Conservation (phyloP, 1,140 invertebrate species). For the Bombus terrestris region DNA sequence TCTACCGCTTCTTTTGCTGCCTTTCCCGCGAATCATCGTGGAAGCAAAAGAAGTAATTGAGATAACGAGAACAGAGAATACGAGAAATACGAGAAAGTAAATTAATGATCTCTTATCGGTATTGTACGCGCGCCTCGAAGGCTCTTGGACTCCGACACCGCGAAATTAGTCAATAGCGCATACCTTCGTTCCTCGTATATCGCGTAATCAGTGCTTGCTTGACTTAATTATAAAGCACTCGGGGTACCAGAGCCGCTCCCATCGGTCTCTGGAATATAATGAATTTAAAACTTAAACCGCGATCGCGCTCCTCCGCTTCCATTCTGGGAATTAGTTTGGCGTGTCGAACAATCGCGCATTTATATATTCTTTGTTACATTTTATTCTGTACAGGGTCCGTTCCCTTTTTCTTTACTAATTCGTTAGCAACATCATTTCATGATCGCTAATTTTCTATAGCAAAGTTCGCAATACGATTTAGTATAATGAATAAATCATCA, state of each 20-base stretch:
- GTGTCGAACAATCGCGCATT: not conserved
- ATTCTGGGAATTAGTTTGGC: constrained; percentile 13
- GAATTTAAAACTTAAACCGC: constrained; percentile 23
- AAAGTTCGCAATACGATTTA: too few relatives aligned
- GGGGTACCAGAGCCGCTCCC: not conserved
- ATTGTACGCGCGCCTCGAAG: constrained; percentile 48
- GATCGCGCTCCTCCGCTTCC: not conserved
- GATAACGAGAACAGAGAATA: constrained; percentile 49
- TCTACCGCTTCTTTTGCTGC: not conserved
- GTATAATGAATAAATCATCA: too few relatives aligned
- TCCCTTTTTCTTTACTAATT: not conserved
- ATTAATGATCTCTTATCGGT: constrained; percentile 62
- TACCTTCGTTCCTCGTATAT: constrained; percentile 35
- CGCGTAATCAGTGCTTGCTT: constrained; percentile 50
- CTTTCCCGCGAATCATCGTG: not conserved
- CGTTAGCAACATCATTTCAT: not conserved
- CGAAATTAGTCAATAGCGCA: constrained; percentile 61
- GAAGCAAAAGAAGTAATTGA: constrained; percentile 49
- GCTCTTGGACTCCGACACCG: constrained; percentile 29
- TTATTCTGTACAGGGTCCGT: too few relatives aligned
- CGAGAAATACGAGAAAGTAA: constrained; percentile 40
- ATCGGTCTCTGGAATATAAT: constrained; percentile 32
- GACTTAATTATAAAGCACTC: constrained; percentile 63
- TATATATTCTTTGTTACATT: not conserved
- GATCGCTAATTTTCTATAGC: too few relatives aligned